These are phyloP conservation scores for Propithecus deckenii DNA, from an alignment of 2,797 vertebrate genomes.

Conservation along the genomic window DNA sequence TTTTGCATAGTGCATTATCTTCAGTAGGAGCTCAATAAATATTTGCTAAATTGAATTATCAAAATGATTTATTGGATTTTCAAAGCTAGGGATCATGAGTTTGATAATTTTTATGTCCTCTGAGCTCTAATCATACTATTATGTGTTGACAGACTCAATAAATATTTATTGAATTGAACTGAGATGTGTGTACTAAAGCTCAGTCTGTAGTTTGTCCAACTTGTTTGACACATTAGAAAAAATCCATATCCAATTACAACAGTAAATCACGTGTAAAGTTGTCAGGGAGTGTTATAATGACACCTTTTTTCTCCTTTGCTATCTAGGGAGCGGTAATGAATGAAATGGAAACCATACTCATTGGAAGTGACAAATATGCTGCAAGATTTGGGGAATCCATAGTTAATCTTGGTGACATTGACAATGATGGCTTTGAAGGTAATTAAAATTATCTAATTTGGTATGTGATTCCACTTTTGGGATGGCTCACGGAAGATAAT, in stretches of 20 bases:
- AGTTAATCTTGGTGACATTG: slow-evolving; percentile 94
- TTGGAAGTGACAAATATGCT: slow-evolving; percentile 90
- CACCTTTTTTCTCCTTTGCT: slow-evolving; percentile 47
- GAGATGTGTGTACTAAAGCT: slow-evolving; percentile 61
- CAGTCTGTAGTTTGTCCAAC: slow-evolving; percentile 50
- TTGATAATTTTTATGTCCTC: slow-evolving; percentile 53
- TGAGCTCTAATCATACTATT: slow-evolving; percentile 60
- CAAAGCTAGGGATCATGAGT: slow-evolving; percentile 54
- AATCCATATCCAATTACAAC: slow-evolving; percentile 71
- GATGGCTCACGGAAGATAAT: not conserved
- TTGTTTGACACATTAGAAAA: slow-evolving; percentile 64
- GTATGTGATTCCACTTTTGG: not conserved
- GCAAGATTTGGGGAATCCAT: slow-evolving; percentile 96
- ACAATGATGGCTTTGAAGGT: slow-evolving; percentile 96
- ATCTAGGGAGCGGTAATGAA: slow-evolving; percentile 87
- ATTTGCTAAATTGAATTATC: slow-evolving; percentile 73
- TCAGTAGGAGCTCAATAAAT: slow-evolving; percentile 56
- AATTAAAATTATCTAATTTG: slow-evolving; percentile 64
- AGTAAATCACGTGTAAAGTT: slow-evolving; percentile 63
- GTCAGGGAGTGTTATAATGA: slow-evolving; percentile 15
- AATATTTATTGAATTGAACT: slow-evolving; percentile 74
- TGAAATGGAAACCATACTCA: slow-evolving; percentile 89
- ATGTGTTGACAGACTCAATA: slow-evolving; percentile 66
- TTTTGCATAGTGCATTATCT: not conserved
- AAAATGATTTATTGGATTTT: slow-evolving; percentile 71